Base-by-base conservation (phyloP, 2,888 invertebrate species). In the Drosophila robusta region DNA sequence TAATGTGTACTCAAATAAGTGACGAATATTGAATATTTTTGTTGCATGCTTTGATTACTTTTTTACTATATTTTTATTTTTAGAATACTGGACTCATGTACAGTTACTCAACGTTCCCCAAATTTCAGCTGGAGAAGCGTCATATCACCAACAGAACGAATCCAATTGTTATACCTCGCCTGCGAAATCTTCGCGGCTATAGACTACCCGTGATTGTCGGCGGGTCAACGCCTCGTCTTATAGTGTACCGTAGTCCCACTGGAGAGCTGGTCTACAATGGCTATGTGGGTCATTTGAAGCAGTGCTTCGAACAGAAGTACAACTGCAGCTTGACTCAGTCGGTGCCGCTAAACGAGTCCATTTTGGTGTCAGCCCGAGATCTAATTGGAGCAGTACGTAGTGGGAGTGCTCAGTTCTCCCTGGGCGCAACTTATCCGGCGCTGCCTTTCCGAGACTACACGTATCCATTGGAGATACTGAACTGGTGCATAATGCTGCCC, bases 401-500 rank as follows among this genome's bases (percentile, higher is more conserved):
- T 49, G 76, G 74, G 0, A 79, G 72, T 0, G 75, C 76, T 0
- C 81, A 90, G 4, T 74, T 90, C 1, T 89, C 87, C 0, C 47
- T 81, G n/a, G 89, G 57, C 1, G 58, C 83, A 0, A 70, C 62
- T 0, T 73, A 64, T 34, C 64, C 75, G 0, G 18, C 47, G 0
- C 18, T 57, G 4, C 70, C 81, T 0, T 11, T 70, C 1, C 14
- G 22, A 0, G 80, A 80, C 1, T 89, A 54, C 8, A 74, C 80
- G 0, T 90, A 90, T 47, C 87, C 90, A 0, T 80, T 80, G 12
- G 89, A 90, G 32, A 46, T 58, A 8, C 1, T 80, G 11, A 77
- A 82, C 38, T 81, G 79, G 80, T 90, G 89, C 26, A 11, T 89
- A 0, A 81, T 90, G 84, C 44, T 90, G 42, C 90, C 90, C 0